Percentiles rank a stretch among this genome's conserved stretches.
Conservation (phyloP, 2,797 vertebrate species). For the Pogoniulus pusillus region DNA sequence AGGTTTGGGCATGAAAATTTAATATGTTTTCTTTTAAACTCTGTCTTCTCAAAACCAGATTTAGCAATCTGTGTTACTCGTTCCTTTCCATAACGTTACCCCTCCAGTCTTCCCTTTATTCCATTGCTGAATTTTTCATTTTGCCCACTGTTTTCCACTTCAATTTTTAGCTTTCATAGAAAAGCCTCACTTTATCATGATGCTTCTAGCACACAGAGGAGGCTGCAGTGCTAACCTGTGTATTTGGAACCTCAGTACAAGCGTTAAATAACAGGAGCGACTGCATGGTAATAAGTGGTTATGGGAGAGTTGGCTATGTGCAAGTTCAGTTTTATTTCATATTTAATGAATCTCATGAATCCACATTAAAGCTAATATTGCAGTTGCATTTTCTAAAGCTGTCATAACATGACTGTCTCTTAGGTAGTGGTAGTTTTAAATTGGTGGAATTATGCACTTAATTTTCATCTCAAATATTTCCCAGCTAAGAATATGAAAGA, state of each 20-base stretch:
- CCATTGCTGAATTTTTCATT: slow-evolving; percentile 29
- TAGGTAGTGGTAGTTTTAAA: slow-evolving; percentile 38
- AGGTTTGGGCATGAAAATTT: slow-evolving; percentile 60
- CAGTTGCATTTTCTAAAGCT: slow-evolving; percentile 56
- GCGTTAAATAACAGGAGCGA: not conserved
- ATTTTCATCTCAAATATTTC: slow-evolving; percentile 59
- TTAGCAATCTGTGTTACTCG: not conserved
- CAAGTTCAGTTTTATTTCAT: slow-evolving; percentile 45
- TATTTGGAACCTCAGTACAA: not conserved
- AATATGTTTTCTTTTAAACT: slow-evolving; percentile 55
- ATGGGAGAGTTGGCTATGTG: not conserved
- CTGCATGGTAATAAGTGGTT: slow-evolving; percentile 16
- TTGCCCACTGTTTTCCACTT: slow-evolving; percentile 30
- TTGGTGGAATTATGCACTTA: slow-evolving; percentile 43
- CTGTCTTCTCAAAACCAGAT: slow-evolving; percentile 22
- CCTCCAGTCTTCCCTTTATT: slow-evolving; percentile 17
- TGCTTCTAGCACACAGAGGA: not conserved
- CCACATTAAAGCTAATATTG: slow-evolving; percentile 49
- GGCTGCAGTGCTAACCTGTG: not conserved
- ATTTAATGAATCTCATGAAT: slow-evolving; percentile 48
- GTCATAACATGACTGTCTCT: slow-evolving; percentile 52
- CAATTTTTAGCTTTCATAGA: slow-evolving; percentile 30
- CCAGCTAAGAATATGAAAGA: slow-evolving; percentile 32
- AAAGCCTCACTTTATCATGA: not conserved
- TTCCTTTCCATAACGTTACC: not conserved